A percentile compares a stretch with the other conserved stretches of the same genome.
These are phyloP conservation scores for Amazonetta brasiliensis DNA, from an alignment of 2,797 vertebrate genomes.

Conservation along the genomic window DNA sequence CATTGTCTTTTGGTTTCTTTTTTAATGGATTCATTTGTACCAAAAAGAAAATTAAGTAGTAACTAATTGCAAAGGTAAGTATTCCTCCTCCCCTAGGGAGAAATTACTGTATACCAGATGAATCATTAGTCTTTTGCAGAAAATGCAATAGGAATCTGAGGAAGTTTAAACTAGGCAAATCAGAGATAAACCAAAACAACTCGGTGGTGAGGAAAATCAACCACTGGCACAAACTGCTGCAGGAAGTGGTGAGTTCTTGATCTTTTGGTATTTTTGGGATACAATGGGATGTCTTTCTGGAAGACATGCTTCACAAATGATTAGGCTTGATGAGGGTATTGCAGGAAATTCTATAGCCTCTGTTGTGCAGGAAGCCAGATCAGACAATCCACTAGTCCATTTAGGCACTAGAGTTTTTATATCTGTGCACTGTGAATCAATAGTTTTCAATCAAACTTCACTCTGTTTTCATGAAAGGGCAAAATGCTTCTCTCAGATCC, in stretches of 20 bases:
- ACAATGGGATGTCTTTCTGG: background rate
- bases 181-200: background rate
- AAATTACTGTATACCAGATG: background rate
- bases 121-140: conserved; percentile 2
- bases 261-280: background rate
- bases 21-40: background rate
- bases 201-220: background rate
- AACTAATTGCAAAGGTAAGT: background rate
- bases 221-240: background rate
- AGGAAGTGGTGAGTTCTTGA: background rate
- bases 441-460: background rate
- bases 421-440: background rate
- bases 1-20: background rate
- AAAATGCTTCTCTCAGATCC: background rate
- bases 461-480: background rate
- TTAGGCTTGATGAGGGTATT: background rate
- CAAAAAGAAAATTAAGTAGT: background rate
- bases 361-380: background rate
- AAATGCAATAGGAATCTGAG: background rate
- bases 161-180: background rate
- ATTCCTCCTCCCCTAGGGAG: background rate
- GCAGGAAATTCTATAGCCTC: background rate
- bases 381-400: background rate
- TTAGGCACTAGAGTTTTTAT: background rate
- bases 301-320: background rate